A percentile compares a stretch with the other conserved stretches of the same genome.
Conservation (phyloP, 2,113 vertebrate species). For the Nycticebus coucang region DNA sequence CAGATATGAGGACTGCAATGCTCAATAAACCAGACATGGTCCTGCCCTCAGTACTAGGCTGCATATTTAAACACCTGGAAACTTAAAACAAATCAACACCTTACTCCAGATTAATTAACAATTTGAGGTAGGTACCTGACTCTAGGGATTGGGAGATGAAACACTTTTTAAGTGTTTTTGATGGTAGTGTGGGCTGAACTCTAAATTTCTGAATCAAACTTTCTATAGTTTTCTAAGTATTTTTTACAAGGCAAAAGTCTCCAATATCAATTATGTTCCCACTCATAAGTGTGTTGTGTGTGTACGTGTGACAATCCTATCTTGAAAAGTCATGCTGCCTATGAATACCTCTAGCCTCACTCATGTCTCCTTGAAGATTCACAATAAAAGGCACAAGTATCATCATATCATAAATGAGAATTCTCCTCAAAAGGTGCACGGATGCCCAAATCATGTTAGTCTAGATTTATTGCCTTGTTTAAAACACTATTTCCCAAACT, state of each 20-base stretch:
- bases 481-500: neutral
- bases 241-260: neutral
- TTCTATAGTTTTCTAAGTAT: neutral
- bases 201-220: neutral
- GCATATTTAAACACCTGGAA: neutral
- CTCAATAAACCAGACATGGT: neutral
- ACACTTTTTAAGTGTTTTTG: neutral
- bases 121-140: neutral
- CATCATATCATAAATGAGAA: neutral
- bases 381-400: neutral
- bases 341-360: neutral
- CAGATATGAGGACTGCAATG: no score
- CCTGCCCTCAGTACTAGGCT: neutral
- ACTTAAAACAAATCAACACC: neutral
- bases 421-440: neutral
- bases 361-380: neutral
- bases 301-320: neutral
- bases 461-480: neutral
- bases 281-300: neutral
- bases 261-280: neutral
- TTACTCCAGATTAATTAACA: neutral
- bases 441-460: neutral
- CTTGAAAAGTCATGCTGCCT: neutral
- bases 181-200: neutral
- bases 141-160: rapidly evolving